These are phyloP conservation scores for Microtus obscurus DNA, from an alignment of 2,797 vertebrate species.

Conservation along the genomic window DNA sequence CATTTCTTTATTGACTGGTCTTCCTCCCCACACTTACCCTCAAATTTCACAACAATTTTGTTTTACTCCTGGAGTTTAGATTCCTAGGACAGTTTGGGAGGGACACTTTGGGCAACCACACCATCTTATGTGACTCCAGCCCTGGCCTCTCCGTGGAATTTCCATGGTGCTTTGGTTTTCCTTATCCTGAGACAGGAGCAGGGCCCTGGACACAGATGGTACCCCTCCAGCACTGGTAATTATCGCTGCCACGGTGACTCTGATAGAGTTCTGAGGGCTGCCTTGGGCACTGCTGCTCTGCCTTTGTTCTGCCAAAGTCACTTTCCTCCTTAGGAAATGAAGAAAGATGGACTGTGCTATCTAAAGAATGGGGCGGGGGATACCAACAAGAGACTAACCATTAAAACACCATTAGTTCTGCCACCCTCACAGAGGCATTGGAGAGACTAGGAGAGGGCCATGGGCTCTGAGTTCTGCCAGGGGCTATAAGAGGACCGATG, in stretches of 20 bases:
- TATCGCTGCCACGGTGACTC: conserved; percentile 84
- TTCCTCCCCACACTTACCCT: neutral
- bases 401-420: neutral
- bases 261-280: conserved; percentile 85
- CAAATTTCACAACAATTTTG: neutral
- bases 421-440: neutral
- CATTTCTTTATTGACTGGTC: neutral
- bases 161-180: conserved; percentile 73
- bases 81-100: neutral
- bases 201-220: conserved; percentile 82
- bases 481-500: neutral
- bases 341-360: neutral
- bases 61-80: neutral
- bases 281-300: conserved; percentile 82
- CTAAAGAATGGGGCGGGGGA: neutral
- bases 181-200: conserved; percentile 82
- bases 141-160: conserved; percentile 55
- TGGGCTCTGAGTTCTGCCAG: neutral
- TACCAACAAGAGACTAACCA: conserved; percentile 45
- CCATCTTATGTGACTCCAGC: neutral
- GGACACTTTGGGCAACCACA: no score
- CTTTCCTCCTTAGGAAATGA: conserved; percentile 79
- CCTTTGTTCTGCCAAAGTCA: conserved; percentile 85
- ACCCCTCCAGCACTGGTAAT: conserved; percentile 84
- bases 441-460: neutral